These are phyloP conservation scores for Dromococcyx pavoninus DNA, from an alignment of 2,797 vertebrate species.

Conservation along the genomic window DNA sequence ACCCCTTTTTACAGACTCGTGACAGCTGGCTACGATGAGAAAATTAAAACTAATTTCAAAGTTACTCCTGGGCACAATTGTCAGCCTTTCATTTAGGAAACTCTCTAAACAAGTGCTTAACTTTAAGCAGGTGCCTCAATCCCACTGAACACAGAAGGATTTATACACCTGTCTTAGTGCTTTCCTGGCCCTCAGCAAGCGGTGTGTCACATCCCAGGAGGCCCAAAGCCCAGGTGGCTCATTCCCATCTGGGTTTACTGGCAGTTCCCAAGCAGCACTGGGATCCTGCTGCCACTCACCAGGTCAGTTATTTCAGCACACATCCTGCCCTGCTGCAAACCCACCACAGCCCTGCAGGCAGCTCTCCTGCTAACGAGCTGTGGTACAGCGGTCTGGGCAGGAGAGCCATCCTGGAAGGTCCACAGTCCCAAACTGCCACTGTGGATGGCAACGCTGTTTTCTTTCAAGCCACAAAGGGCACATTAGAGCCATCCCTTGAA, in stretches of 20 bases:
- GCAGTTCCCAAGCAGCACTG: neutral
- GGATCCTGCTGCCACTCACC: neutral
- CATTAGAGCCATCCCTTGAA: neutral
- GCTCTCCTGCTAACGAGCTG: neutral
- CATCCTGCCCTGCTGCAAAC: neutral
- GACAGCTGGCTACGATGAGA: constrained; percentile 59
- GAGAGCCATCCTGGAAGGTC: neutral
- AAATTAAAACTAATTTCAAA: constrained; percentile 55
- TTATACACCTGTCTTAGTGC: constrained; percentile 41
- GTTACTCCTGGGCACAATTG: constrained; percentile 52
- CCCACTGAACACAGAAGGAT: constrained; percentile 3
- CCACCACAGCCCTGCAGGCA: neutral
- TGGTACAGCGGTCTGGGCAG: neutral
- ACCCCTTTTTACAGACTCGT: neutral
- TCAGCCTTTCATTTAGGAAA: constrained; percentile 43
- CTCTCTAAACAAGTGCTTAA: no score
- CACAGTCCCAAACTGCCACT: neutral
- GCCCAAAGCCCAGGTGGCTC: neutral
- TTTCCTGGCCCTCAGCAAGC: neutral
- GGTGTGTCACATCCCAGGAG: neutral
- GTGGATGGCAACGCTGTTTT: neutral
- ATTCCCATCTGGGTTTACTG: neutral
- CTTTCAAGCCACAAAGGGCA: neutral
- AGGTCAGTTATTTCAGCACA: neutral
- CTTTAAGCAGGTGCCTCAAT: constrained; percentile 63